Evolutionary conservation across 2,888 invertebrate genomes (phyloP), one percentile per base, ranked within the genome.

Genomic region (Drosophila atripex): DNA sequence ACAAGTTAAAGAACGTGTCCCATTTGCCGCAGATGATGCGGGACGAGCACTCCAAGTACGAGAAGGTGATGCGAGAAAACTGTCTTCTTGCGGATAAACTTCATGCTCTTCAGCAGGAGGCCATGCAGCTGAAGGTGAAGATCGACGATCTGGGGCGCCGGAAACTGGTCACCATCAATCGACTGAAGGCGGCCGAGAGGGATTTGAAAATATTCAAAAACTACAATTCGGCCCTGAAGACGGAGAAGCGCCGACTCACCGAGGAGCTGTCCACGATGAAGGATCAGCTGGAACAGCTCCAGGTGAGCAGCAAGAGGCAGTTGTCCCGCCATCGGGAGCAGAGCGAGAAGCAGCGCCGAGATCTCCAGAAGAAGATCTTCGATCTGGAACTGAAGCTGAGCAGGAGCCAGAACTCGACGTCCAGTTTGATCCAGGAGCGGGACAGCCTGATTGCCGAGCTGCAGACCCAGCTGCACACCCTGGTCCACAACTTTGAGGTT

Each of bases 401-500:
- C 55, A 88, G 90, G 51, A 91, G 91, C 71, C 90, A 90, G 21
- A 91, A 89, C 32, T 89, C 91, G 5, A 89, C 91, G 3, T 78
- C 86, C 1, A 80, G 86, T 28, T 70, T 90, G 4, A 86, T 91
- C 9, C 87, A 90, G 54, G 91, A 92, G 53, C 89, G 91, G 0
- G 91, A 92, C 57, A 90, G 88, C 23, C 76, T 90, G 1, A 91
- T 91, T 43, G 87, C 88, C 32, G 90, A 91, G 56, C 75, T 92
- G 60, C 90, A 91, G 70, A 83, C 83, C 2, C 91, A 91, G 59
- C 74, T 92, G 2, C 89, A 90, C 39, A 88, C 88, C 7, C 70
- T 92, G 11, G 90, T 90, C 7, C 88, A 89, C 57, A 91, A 90
- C 52, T 92, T 91, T 43, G 91, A 91, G 64, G 89, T 90, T 5